phyloP scores from a whole-genome alignment of 1,140 invertebrate genomes.

The Venustaconcha ellipsiformis region DNA sequence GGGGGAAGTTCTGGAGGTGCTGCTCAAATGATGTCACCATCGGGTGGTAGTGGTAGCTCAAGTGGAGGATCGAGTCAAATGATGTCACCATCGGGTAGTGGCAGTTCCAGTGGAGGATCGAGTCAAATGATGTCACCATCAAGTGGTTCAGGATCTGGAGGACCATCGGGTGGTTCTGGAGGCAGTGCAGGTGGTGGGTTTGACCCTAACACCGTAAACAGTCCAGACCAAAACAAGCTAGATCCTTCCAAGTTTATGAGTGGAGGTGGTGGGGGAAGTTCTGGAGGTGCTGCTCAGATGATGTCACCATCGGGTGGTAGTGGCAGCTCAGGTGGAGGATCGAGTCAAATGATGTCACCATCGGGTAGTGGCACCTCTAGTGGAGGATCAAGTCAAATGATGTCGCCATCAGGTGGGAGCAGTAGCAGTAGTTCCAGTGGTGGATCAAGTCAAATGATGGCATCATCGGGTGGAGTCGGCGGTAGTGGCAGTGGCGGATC shows the following conservation, averaged over 20 bases:
- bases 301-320: background rate
- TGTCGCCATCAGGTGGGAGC: background rate
- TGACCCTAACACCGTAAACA: conserved; percentile 11
- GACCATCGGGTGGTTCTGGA: background rate
- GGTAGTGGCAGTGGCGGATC: background rate
- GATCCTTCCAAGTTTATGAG: conserved; percentile 9
- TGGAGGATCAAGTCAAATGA: background rate
- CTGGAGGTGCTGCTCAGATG: background rate
- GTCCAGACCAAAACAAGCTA: background rate
- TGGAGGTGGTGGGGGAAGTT: conserved; percentile 2
- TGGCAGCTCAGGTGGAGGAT: background rate
- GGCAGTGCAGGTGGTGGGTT: conserved; percentile 1
- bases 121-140: conserved; percentile 1
- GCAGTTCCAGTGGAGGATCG: background rate
- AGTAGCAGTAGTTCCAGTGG: conserved; percentile 17
- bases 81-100: conserved; percentile 10
- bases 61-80: conserved; percentile 3
- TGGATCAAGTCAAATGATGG: conserved; percentile 15
- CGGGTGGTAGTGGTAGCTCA: background rate
- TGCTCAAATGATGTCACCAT: background rate
- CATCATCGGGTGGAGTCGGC: conserved; percentile 7
- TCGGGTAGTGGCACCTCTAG: no score
- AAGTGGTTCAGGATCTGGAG: background rate
- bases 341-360: background rate
- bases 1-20: background rate